A percentile compares a stretch with the other conserved stretches of the same genome.
These are phyloP conservation scores for Rhyacophila evoluta DNA, from an alignment of 2,888 invertebrate species.

Conservation along the genomic window DNA sequence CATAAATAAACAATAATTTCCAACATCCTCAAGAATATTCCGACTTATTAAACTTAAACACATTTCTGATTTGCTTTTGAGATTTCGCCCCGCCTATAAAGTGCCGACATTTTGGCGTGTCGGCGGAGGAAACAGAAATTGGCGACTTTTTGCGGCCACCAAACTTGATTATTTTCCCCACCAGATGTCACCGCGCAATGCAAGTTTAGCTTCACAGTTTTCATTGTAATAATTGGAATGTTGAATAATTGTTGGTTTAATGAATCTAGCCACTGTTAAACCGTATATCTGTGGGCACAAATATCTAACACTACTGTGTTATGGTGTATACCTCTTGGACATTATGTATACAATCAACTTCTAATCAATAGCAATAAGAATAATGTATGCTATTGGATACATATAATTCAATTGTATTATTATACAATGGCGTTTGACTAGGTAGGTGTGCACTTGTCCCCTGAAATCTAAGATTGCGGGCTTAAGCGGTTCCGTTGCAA, in stretches of 20 bases:
- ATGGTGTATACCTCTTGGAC: background rate
- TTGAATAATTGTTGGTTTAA: too few species aligned
- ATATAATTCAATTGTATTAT: too few species aligned
- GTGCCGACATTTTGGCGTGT: slow-evolving; percentile 2
- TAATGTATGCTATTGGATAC: too few species aligned
- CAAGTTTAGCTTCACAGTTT: slow-evolving; percentile 31
- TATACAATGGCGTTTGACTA: too few species aligned
- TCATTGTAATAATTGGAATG: background rate
- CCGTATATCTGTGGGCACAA: background rate
- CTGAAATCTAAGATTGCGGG: too few species aligned
- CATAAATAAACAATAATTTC: slow-evolving; percentile 55
- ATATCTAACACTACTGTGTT: background rate
- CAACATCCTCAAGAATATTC: slow-evolving; percentile 53
- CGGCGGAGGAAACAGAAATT: slow-evolving; percentile 30
- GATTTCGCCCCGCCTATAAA: slow-evolving; percentile 43
- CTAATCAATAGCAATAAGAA: too few species aligned
- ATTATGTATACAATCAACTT: background rate
- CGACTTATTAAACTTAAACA: slow-evolving; percentile 55
- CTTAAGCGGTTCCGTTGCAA: too few species aligned
- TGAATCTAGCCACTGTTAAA: background rate
- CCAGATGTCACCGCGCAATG: slow-evolving; percentile 53
- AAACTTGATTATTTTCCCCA: slow-evolving; percentile 51
- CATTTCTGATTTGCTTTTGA: slow-evolving; percentile 55
- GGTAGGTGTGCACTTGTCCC: too few species aligned
- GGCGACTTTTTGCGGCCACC: slow-evolving; percentile 44